A percentile compares a stretch with the other conserved stretches of the same genome.
These are phyloP conservation scores for Bellardia bayeri DNA, from an alignment of 2,888 invertebrate species.

Conservation along the genomic window DNA sequence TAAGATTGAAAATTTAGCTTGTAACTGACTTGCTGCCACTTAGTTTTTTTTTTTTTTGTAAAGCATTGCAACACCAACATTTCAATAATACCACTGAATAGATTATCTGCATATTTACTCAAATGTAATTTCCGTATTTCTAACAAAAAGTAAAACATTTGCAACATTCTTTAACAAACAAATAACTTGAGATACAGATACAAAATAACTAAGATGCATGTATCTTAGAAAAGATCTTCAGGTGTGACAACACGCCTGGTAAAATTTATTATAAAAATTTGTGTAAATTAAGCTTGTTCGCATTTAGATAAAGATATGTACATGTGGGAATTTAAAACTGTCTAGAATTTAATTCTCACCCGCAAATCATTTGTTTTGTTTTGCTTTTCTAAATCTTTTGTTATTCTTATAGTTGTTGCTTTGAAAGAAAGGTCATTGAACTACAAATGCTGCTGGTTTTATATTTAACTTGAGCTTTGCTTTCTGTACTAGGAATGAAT, in stretches of 20 bases:
- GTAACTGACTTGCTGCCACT: slow-evolving; percentile 23
- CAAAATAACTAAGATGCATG: not conserved
- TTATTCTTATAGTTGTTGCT: not conserved
- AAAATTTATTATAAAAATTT: slow-evolving; percentile 40
- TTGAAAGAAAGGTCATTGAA: slow-evolving; percentile 56
- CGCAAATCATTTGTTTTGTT: slow-evolving; percentile 33
- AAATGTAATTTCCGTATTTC: slow-evolving; percentile 26
- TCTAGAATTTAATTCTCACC: slow-evolving; percentile 40
- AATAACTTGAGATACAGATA: not conserved
- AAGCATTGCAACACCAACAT: not conserved
- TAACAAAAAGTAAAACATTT: slow-evolving; percentile 4
- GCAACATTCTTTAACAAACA: slow-evolving; percentile 15
- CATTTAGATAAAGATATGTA: slow-evolving; percentile 18
- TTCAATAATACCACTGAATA: not conserved
- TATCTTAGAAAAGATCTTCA: slow-evolving; percentile 17
- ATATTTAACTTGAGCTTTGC: slow-evolving; percentile 5
- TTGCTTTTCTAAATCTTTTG: slow-evolving; percentile 14
- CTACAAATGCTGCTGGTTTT: slow-evolving; percentile 47
- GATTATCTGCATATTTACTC: not conserved
- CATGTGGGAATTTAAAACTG: slow-evolving; percentile 53
- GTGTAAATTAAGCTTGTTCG: slow-evolving; percentile 28
- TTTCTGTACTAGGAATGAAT: slow-evolving; percentile 40
- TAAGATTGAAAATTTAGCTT: slow-evolving; percentile 4
- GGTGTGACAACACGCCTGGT: slow-evolving; percentile 1
- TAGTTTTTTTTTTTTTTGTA: not conserved